These are phyloP conservation scores for Troides oblongomaculatus DNA, from an alignment of 2,888 invertebrate genomes.

Conservation along the genomic window DNA sequence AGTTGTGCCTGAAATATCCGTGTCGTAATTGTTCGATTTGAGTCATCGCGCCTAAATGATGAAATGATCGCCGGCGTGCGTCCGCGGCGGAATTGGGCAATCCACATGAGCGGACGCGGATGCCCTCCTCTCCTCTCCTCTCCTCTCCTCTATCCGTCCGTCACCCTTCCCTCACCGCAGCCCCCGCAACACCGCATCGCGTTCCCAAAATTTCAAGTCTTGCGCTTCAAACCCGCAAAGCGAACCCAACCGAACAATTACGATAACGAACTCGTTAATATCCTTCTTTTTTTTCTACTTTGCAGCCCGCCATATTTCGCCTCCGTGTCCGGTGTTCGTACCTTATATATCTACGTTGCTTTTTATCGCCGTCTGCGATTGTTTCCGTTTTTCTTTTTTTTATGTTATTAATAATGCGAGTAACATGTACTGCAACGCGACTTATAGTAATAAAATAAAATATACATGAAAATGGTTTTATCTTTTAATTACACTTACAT, in stretches of 20 bases:
- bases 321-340: conserved; percentile 34
- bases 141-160: conserved; percentile 7
- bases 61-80: conserved; percentile 60
- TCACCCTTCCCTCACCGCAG: conserved; percentile 20
- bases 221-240: conserved; percentile 43
- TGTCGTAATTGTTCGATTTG: conserved; percentile 60
- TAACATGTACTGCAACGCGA: conserved; percentile 43
- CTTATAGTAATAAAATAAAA: conserved; percentile 26
- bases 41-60: conserved; percentile 63
- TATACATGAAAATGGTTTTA: conserved; percentile 18
- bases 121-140: conserved; percentile 29
- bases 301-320: conserved; percentile 43
- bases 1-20: conserved; percentile 46
- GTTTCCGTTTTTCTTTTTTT: conserved; percentile 30
- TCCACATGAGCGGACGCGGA: conserved; percentile 60
- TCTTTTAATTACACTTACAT: conserved; percentile 20
- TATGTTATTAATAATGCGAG: conserved; percentile 30
- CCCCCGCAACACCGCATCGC: conserved; percentile 29
- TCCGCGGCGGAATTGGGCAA: conserved; percentile 69
- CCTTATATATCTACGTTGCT: conserved; percentile 32
- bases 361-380: conserved; percentile 36
- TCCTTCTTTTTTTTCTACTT: conserved; percentile 46
- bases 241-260: conserved; percentile 54
- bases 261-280: conserved; percentile 46
- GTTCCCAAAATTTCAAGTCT: conserved; percentile 58